phyloP scores from a whole-genome alignment of 2,113 vertebrate species.

The Pygoscelis adeliae region DNA sequence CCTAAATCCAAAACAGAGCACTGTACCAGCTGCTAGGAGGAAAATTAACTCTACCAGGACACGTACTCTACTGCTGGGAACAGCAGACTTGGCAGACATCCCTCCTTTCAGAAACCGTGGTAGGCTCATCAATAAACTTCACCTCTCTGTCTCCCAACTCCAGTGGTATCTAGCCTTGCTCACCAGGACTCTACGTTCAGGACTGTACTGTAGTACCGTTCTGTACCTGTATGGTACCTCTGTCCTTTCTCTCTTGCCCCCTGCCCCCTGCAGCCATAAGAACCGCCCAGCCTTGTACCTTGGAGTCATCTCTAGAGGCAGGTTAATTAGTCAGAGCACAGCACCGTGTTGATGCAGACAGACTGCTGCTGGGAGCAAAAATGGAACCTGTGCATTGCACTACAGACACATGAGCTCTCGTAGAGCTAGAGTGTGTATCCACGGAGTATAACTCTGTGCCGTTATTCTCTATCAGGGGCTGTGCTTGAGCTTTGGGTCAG shows the following conservation, averaged over 20 bases:
- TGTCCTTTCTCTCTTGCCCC: not conserved
- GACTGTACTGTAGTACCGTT: not conserved
- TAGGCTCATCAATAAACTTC: not conserved
- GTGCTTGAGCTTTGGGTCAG: not conserved
- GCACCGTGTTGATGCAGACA: not conserved
- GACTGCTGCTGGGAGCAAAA: not conserved
- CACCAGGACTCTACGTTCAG: not conserved
- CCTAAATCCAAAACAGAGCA: too few species aligned
- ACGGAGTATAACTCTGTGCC: not conserved
- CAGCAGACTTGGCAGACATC: not conserved
- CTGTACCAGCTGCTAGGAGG: too few species aligned
- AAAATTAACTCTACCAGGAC: too few species aligned
- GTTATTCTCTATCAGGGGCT: not conserved
- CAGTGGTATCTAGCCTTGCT: not conserved
- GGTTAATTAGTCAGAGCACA: not conserved
- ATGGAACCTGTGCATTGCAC: not conserved
- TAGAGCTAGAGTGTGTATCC: not conserved
- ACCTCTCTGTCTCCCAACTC: not conserved
- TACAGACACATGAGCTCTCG: fast-evolving
- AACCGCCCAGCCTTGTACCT: not conserved
- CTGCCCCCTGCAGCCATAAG: not conserved
- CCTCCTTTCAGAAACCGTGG: not conserved
- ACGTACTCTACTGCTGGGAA: not conserved
- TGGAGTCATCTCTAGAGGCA: not conserved
- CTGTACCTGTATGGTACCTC: not conserved